phyloP scores from a whole-genome alignment of 2,797 vertebrate species.

The Lepilemur ruficaudatus region DNA sequence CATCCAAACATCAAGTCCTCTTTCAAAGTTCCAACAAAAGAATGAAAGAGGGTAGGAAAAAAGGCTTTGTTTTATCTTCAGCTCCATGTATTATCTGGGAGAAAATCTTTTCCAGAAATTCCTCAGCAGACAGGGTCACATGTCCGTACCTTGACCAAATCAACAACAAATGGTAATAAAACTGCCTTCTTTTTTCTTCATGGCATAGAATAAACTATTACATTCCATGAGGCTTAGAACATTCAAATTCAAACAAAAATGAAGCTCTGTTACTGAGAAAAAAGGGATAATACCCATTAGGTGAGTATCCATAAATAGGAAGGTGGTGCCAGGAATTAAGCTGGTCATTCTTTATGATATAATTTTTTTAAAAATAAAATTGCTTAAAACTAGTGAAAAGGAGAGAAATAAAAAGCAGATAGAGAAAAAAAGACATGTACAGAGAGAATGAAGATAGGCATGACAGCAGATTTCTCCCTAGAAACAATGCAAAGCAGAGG shows the following conservation, averaged over 20 bases:
- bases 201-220: not conserved
- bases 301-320: not conserved
- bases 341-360: not conserved
- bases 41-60: not conserved
- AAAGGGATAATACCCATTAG: not conserved
- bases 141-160: not conserved
- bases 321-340: not conserved
- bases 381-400: not conserved
- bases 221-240: not conserved
- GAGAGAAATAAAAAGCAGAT: not conserved
- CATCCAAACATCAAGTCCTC: not conserved
- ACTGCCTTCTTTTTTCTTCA: not conserved
- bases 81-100: not conserved
- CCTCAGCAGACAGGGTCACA: not conserved
- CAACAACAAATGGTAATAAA: not conserved
- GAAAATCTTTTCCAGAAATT: slow-evolving; percentile 25
- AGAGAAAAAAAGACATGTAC: not conserved
- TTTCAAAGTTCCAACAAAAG: not conserved
- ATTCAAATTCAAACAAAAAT: not conserved
- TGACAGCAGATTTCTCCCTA: not conserved
- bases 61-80: not conserved
- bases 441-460: not conserved
- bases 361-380: slow-evolving; percentile 5
- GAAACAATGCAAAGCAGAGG: not conserved
- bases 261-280: not conserved